Base-by-base conservation (phyloP, 2,888 invertebrate species). In the Dastarcus helophoroides region DNA sequence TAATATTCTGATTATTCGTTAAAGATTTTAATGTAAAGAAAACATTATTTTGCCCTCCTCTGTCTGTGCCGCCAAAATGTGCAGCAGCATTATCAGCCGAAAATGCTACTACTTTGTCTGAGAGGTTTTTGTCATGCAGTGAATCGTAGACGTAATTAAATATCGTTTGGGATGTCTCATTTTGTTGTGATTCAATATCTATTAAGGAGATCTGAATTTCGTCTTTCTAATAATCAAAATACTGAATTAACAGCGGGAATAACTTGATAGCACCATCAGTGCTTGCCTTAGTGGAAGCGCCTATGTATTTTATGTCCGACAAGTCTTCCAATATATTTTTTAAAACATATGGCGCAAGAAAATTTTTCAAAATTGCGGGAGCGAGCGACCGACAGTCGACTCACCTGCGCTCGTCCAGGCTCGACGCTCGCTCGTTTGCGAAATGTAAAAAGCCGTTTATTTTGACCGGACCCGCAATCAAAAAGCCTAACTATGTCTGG, bases 181-280 rank as follows among this genome's bases (percentile, higher is more conserved):
- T 26, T 22, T 12, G 33, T 33, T 19, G 21, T 17, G 28, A 22
- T 16, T 28, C 13, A 15, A 29, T 14, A 14, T 33, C 29, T 29
- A 32, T 22, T 16, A 29, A 22, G 11, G 4, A 23, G 10, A 17
- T 21, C 22, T 28, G 25, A 5, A 29, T 33, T 24, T 24, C 33
- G 28, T 10, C 26, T 23, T 29, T 29, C 14, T 29, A 5, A 29
- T 12, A 23, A 19, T 33, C 29, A 23, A 33, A 29, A 33, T 23
- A 33, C 23, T 33, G 33, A 28, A 22, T 33, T 22, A 33, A 16
- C 17, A 33, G 14, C 14, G 23, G 28, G 14, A 33, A 33, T 28
- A 33, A 22, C 19, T 33, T 33, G n/a, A 32, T 26, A n/a, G n/a
- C n/a, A n/a, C n/a, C n/a, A n/a, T n/a, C n/a, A n/a, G n/a, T n/a